phyloP scores from a whole-genome alignment of 2,797 vertebrate genomes.

The Eulemur coronatus region DNA sequence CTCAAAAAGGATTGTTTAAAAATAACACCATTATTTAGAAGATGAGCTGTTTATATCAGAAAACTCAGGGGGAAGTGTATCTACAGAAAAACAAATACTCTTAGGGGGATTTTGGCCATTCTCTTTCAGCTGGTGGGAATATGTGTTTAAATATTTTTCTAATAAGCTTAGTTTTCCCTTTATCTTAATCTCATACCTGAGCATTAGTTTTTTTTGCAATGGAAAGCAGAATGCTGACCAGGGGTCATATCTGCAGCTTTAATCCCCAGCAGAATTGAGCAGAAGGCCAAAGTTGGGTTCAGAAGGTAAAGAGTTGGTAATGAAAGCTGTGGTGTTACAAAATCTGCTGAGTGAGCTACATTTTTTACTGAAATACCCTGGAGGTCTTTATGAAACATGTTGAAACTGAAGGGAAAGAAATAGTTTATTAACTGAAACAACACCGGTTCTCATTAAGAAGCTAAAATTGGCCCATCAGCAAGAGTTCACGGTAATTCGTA shows the following conservation, averaged over 20 bases:
- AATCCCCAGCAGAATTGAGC: neutral
- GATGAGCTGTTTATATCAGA: neutral
- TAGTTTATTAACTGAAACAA: neutral
- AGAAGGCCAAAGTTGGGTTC: neutral
- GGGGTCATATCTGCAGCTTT: neutral
- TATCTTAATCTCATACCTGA: neutral
- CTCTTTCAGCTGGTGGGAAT: neutral
- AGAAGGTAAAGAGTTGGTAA: neutral
- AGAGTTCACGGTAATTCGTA: too few species aligned
- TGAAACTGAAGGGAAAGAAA: neutral
- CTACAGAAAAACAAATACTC: neutral
- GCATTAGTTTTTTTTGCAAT: neutral
- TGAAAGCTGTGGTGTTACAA: neutral
- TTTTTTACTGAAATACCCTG: neutral
- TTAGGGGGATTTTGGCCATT: neutral
- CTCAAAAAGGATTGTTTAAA: neutral
- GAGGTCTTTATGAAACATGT: neutral
- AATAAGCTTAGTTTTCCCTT: neutral
- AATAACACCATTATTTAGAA: conserved; percentile 23
- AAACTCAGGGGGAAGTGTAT: neutral
- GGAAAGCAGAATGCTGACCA: neutral
- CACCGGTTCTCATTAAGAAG: neutral
- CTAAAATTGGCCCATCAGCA: neutral
- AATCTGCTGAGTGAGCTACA: neutral
- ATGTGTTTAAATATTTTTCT: neutral